A percentile compares a stretch with the other conserved stretches of the same genome.
Conservation (phyloP, 2,888 invertebrate genomes). For the Mythimna vitellina region DNA sequence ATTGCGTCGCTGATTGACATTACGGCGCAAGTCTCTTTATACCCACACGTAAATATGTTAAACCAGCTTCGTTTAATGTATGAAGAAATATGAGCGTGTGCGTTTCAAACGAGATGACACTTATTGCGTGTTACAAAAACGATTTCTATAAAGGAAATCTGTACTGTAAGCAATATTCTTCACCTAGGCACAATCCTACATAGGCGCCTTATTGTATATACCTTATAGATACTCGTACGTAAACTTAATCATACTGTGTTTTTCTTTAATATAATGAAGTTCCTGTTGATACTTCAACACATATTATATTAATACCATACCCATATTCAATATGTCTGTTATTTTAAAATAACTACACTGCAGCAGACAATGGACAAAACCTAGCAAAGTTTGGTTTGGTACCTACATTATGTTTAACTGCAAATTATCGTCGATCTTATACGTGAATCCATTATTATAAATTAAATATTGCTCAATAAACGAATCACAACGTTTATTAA, state of each 20-base stretch:
- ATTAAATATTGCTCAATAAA: neutral
- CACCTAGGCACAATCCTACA: neutral
- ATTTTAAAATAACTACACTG: slow-evolving; percentile 9
- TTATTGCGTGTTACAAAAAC: slow-evolving; percentile 42
- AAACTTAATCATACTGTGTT: slow-evolving; percentile 2
- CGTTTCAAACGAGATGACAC: slow-evolving; percentile 46
- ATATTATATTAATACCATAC: slow-evolving; percentile 24
- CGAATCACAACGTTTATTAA: slow-evolving; percentile 6
- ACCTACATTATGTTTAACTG: neutral
- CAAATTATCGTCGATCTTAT: neutral
- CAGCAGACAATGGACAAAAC: slow-evolving; percentile 16
- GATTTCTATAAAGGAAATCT: slow-evolving; percentile 17
- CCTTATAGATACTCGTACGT: neutral
- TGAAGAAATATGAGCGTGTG: slow-evolving; percentile 40
- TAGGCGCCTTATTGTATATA: neutral
- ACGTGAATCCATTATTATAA: neutral
- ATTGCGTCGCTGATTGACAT: slow-evolving; percentile 68
- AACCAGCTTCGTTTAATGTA: slow-evolving; percentile 58
- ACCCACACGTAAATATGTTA: slow-evolving; percentile 57
- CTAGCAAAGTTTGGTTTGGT: slow-evolving; percentile 9
- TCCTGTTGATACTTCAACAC: slow-evolving; percentile 21
- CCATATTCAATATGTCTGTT: slow-evolving; percentile 19
- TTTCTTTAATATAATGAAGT: slow-evolving; percentile 11
- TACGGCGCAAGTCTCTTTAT: slow-evolving; percentile 74
- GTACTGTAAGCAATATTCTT: neutral